Percentiles rank a stretch among this genome's conserved stretches.
Conservation (phyloP, 2,797 vertebrate genomes). For the Tolypeutes matacus region DNA sequence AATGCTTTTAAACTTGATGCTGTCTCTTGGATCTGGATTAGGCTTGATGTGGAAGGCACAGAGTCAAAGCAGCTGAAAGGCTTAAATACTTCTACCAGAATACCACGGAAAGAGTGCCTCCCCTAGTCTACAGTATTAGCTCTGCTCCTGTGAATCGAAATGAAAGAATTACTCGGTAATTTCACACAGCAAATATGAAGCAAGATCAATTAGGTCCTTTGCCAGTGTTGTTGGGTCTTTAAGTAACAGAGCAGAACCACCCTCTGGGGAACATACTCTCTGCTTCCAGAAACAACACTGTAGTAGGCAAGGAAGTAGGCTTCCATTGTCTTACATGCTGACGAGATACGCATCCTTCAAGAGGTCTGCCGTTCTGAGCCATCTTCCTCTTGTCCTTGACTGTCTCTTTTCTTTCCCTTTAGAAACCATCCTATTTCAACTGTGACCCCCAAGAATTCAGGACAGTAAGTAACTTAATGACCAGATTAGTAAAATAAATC, state of each 20-base stretch:
- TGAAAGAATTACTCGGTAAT: not conserved
- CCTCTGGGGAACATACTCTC: not conserved
- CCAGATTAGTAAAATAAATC: constrained; percentile 54
- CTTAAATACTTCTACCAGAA: not conserved
- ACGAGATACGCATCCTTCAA: fast-evolving
- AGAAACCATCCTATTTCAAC: not conserved
- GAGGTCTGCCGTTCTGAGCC: fast-evolving
- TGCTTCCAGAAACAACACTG: not conserved
- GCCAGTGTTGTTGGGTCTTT: not conserved
- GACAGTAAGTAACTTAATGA: constrained; percentile 34
- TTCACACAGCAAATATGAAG: constrained; percentile 47
- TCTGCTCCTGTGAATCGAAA: not conserved
- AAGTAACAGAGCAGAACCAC: not conserved
- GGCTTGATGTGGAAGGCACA: constrained; percentile 58
- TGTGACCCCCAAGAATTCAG: constrained; percentile 16
- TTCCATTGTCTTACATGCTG: fast-evolving
- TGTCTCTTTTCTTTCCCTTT: not conserved
- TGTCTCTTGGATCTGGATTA: constrained; percentile 80
- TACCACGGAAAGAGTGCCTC: not conserved
- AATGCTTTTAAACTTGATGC: constrained; percentile 61
- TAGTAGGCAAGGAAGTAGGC: not conserved
- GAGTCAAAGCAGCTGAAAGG: constrained; percentile 15
- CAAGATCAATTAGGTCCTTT: not conserved
- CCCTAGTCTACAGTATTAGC: not conserved
- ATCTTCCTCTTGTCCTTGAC: not conserved